Evolutionary conservation across 2,113 vertebrate species (phyloP).

Genomic region (Cromileptes altivelis): DNA sequence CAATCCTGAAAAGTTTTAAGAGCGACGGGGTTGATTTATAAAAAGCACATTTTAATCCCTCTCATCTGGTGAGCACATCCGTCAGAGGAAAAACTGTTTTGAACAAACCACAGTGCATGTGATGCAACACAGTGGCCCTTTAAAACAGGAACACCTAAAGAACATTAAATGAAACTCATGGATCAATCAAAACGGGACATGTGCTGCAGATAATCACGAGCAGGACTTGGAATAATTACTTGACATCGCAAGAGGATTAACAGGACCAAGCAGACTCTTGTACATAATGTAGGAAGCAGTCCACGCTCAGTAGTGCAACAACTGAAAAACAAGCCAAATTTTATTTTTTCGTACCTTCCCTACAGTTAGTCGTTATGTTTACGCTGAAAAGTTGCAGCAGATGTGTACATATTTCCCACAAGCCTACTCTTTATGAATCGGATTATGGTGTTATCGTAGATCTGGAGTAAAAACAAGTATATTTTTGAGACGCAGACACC

Average conservation of each 20-base stretch:
- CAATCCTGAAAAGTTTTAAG: conserved; percentile 64
- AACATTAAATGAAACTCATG: not conserved
- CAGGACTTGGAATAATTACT: conserved; percentile 58
- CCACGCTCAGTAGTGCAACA: conserved; percentile 13
- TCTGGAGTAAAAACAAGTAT: conserved; percentile 29
- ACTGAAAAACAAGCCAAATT: conserved; percentile 40
- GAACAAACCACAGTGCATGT: not conserved
- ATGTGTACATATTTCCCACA: conserved; percentile 60
- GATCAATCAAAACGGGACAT: conserved; percentile 24
- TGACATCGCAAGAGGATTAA: conserved; percentile 56
- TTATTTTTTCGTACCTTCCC: conserved; percentile 58
- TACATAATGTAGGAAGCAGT: conserved; percentile 49
- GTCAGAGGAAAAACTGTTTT: not conserved
- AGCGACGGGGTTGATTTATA: conserved; percentile 53
- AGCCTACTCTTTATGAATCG: conserved; percentile 28
- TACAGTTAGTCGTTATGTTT: conserved; percentile 66
- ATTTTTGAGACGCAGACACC: conserved; percentile 65
- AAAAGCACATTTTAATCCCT: conserved; percentile 70
- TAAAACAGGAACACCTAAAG: conserved; percentile 30
- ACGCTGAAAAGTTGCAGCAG: conserved; percentile 52
- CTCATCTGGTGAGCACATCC: conserved; percentile 48
- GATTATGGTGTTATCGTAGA: conserved; percentile 43
- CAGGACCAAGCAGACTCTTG: conserved; percentile 39
- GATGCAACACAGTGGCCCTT: conserved; percentile 50
- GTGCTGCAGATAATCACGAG: conserved; percentile 43